Evolutionary conservation across 2,797 vertebrate genomes (phyloP).

Genomic region (Xiphorhynchus erythropygius): DNA sequence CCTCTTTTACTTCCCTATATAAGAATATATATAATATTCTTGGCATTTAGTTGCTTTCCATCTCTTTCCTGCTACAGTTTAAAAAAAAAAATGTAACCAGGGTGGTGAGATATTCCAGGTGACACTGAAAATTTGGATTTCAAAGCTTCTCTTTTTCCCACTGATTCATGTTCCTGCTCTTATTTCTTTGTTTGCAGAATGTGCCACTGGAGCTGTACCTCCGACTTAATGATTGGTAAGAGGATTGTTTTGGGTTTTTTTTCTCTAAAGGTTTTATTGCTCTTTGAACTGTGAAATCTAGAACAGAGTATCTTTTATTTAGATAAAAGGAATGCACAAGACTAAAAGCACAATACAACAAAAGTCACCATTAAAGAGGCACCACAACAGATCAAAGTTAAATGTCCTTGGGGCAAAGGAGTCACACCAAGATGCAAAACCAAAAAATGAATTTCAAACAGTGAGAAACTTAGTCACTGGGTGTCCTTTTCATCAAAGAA

Average conservation of each 20-base stretch:
- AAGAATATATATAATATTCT: no score
- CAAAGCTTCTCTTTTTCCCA: neutral
- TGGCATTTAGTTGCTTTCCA: neutral
- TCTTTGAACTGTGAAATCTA: neutral
- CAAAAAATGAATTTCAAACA: neutral
- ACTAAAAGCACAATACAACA: neutral
- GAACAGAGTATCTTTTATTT: neutral
- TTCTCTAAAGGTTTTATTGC: neutral
- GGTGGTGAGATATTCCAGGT: neutral
- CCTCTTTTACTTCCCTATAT: neutral
- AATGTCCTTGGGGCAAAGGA: neutral
- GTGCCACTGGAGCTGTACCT: slow-evolving; percentile 61
- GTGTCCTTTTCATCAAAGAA: neutral
- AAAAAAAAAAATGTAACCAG: neutral
- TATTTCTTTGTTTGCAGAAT: slow-evolving; percentile 47
- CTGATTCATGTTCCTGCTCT: neutral
- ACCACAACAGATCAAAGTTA: neutral
- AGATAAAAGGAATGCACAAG: neutral
- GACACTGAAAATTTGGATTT: neutral
- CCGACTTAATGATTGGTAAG: slow-evolving; percentile 72
- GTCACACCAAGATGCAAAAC: neutral
- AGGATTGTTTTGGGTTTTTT: neutral
- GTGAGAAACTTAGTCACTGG: neutral
- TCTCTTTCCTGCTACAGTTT: neutral
- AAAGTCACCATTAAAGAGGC: neutral